phyloP scores from a whole-genome alignment of 2,797 vertebrate genomes.

The Centroberyx gerrardi region DNA sequence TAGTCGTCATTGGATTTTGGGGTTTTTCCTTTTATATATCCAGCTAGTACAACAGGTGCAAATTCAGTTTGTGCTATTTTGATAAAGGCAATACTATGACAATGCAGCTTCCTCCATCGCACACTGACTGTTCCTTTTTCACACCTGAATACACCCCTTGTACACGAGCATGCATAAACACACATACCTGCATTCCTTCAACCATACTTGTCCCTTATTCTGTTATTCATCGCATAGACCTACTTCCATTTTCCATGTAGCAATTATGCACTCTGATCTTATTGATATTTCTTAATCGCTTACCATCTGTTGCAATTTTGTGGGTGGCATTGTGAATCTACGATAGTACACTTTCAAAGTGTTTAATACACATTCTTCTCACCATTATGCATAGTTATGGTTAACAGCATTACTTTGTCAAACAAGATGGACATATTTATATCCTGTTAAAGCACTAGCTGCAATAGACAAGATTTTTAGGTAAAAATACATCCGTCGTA shows the following conservation, averaged over 20 bases:
- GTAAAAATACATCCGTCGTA: constrained; percentile 9
- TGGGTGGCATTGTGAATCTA: constrained; percentile 1
- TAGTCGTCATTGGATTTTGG: no score
- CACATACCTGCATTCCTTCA: not conserved
- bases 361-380: constrained; percentile 4
- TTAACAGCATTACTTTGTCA: not conserved
- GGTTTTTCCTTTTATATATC: no score
- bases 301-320: constrained; percentile 50
- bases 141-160: not conserved
- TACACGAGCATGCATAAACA: not conserved
- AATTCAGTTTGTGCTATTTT: not conserved
- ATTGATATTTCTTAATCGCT: constrained; percentile 42
- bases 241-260: not conserved
- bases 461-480: not conserved
- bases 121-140: not conserved
- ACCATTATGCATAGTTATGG: not conserved
- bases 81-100: not conserved
- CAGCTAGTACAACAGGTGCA: not conserved
- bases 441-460: not conserved
- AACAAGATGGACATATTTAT: not conserved
- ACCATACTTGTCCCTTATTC: not conserved
- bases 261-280: constrained; percentile 43
- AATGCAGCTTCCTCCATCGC: not conserved
- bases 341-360: not conserved
- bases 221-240: not conserved